Evolutionary conservation across 2,888 invertebrate genomes (phyloP).

Genomic region (Belgica antarctica): DNA sequence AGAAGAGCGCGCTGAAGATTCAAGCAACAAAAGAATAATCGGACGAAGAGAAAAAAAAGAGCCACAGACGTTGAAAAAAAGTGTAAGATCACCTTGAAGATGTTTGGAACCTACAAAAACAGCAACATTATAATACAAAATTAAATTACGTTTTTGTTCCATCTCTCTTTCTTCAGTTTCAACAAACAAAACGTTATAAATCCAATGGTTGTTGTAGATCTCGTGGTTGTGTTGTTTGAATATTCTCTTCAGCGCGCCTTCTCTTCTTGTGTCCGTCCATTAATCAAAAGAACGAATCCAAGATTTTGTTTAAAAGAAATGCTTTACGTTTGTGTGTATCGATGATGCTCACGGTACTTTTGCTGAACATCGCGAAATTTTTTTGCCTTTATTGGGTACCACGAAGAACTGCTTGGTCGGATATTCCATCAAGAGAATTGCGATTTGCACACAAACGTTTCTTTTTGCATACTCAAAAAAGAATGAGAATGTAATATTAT

Average conservation of each 20-base stretch:
- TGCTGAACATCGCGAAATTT: not conserved
- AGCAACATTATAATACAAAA: constrained; percentile 39
- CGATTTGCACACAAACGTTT: not conserved
- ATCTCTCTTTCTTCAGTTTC: constrained; percentile 37
- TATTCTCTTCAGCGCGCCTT: not conserved
- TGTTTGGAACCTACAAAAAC: constrained; percentile 42
- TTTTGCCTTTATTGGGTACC: not conserved
- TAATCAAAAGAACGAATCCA: constrained; percentile 32
- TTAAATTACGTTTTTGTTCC: constrained; percentile 42
- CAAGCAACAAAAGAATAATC: constrained; percentile 42
- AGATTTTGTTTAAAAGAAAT: not conserved
- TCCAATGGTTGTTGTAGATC: not conserved
- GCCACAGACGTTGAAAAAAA: constrained; percentile 41
- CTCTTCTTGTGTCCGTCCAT: constrained; percentile 17
- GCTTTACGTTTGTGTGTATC: no score
- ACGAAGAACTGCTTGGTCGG: not conserved
- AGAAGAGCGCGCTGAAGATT: constrained; percentile 2
- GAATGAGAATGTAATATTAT: constrained; percentile 30
- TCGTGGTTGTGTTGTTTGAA: not conserved
- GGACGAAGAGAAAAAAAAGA: no score
- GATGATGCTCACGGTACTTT: not conserved
- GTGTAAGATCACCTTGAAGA: constrained; percentile 43
- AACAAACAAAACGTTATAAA: no score
- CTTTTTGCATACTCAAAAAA: constrained; percentile 9
- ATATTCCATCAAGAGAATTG: not conserved